Evolutionary conservation across 2,113 vertebrate genomes (phyloP).

Genomic region (Daboia siamensis): DNA sequence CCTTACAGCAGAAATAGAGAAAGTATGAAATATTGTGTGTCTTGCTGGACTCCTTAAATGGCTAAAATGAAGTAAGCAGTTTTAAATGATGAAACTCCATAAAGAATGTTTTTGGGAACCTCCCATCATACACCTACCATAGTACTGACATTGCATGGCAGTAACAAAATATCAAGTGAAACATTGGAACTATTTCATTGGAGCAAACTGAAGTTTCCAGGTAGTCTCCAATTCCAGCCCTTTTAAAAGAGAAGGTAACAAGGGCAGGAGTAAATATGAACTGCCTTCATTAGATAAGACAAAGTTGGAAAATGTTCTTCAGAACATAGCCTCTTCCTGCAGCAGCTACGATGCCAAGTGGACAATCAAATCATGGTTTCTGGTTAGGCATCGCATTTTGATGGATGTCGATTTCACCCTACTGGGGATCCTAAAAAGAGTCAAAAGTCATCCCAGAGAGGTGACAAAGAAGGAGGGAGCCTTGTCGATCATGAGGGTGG

Average conservation of each 20-base stretch:
- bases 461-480: too few species aligned
- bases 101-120: not conserved
- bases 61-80: not conserved
- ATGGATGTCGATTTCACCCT: too few species aligned
- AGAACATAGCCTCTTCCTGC: not conserved
- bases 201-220: not conserved
- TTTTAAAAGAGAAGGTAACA: not conserved
- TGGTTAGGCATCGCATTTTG: too few species aligned
- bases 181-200: not conserved
- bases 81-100: not conserved
- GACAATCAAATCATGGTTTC: not conserved
- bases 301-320: not conserved
- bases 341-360: not conserved
- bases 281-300: not conserved
- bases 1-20: not conserved
- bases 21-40: not conserved
- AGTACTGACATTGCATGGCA: not conserved
- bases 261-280: not conserved
- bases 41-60: not conserved
- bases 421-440: too few species aligned
- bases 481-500: too few species aligned
- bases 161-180: not conserved
- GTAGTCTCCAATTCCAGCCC: not conserved
- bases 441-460: too few species aligned
- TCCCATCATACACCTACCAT: not conserved